Evolutionary conservation across 1,140 invertebrate genomes (phyloP).

Genomic region (Caerostris darwini): DNA sequence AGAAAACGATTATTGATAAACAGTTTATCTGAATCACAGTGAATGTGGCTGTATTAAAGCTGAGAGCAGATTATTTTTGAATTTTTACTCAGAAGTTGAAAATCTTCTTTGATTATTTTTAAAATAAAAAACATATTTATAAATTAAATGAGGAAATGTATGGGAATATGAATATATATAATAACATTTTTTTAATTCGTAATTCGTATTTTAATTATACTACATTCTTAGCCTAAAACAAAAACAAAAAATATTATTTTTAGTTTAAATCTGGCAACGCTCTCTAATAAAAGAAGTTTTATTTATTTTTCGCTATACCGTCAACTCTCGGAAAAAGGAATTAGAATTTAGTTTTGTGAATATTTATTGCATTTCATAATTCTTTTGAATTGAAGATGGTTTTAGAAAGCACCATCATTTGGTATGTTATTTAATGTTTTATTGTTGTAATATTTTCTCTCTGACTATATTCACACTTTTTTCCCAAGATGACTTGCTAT

Average conservation of each 20-base stretch:
- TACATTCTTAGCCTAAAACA: too few relatives aligned
- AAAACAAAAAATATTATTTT: too few relatives aligned
- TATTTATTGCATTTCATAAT: not conserved
- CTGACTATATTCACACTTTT: not conserved
- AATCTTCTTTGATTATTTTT: too few relatives aligned
- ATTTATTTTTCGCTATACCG: constrained; percentile 2
- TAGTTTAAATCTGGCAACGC: not conserved
- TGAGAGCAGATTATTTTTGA: too few relatives aligned
- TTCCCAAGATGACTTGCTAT: constrained; percentile 50
- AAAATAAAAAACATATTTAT: too few relatives aligned
- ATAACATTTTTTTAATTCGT: too few relatives aligned
- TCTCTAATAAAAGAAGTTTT: not conserved
- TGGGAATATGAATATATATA: too few relatives aligned
- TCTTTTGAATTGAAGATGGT: constrained; percentile 88
- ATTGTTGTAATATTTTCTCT: constrained; percentile 11
- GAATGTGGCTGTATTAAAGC: too few relatives aligned
- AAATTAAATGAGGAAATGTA: too few relatives aligned
- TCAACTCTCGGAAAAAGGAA: not conserved
- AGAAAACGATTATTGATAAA: not conserved
- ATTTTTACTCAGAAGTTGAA: too few relatives aligned
- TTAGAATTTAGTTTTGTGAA: not conserved
- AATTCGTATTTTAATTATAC: too few relatives aligned
- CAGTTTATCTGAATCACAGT: too few relatives aligned
- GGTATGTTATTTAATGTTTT: constrained; percentile 85
- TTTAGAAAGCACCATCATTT: constrained; percentile 98